Conservation (phyloP, 2,888 invertebrate genomes). For the Colletes collaris region DNA sequence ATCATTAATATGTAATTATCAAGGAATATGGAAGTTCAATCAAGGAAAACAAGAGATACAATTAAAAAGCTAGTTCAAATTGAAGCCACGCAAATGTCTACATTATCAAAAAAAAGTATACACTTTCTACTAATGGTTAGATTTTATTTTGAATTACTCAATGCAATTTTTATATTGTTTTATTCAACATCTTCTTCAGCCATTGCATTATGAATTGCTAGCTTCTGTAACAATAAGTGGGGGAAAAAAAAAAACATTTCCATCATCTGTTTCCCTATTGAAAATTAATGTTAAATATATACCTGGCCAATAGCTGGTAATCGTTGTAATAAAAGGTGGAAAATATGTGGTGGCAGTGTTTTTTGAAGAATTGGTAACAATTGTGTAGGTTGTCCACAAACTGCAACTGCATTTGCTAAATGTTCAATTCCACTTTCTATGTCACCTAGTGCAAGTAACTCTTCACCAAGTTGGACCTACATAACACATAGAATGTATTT, state of each 20-base stretch:
- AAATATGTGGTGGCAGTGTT: conserved; percentile 97
- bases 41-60: conserved; percentile 38
- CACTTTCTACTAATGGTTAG: conserved; percentile 71
- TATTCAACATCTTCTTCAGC: conserved; percentile 81
- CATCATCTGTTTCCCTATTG: background rate
- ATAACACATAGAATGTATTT: conserved; percentile 18
- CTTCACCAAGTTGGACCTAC: conserved; percentile 97
- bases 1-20: conserved; percentile 24
- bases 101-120: conserved; percentile 68
- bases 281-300: conserved; percentile 40
- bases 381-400: conserved; percentile 97
- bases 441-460: conserved; percentile 93
- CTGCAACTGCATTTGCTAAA: conserved; percentile 97
- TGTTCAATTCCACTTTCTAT: conserved; percentile 97
- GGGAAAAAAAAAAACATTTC: conserved; percentile 16
- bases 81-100: conserved; percentile 52
- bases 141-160: conserved; percentile 74
- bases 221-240: conserved; percentile 73
- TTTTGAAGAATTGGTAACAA: conserved; percentile 95
- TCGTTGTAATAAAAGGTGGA: conserved; percentile 93
- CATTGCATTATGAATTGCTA: conserved; percentile 74
- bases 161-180: conserved; percentile 66
- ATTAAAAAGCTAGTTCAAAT: conserved; percentile 44
- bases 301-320: conserved; percentile 88
- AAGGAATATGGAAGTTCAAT: conserved; percentile 61